A percentile compares a stretch with the other conserved stretches of the same genome.
Conservation (phyloP, 1,140 invertebrate species). For the Notospermus geniculatus region DNA sequence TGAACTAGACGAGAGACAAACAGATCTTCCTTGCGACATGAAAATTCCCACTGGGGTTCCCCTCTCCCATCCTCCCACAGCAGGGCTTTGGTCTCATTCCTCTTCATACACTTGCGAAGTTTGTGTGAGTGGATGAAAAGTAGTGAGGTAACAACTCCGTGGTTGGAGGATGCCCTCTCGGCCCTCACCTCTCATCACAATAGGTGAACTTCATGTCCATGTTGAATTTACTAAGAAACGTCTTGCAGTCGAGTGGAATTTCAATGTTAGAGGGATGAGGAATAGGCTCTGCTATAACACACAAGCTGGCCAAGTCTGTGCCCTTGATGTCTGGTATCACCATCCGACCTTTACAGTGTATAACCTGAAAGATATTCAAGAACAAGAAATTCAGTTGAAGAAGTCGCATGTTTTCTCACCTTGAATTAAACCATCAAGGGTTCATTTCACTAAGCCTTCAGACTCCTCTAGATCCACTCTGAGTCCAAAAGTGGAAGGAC, state of each 20-base stretch:
- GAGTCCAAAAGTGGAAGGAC: too few species aligned
- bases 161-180: too few species aligned
- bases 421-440: too few species aligned
- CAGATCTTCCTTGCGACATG: background rate
- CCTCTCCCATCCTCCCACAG: background rate
- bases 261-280: constrained; percentile 92
- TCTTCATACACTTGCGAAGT: too few species aligned
- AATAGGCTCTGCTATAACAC: constrained; percentile 82
- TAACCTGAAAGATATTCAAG: background rate
- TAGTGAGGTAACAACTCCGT: too few species aligned
- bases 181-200: constrained; percentile 88
- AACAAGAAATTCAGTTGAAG: too few species aligned
- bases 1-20: constrained; percentile 16
- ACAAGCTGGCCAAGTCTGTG: too few species aligned
- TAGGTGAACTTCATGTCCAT: constrained; percentile 93
- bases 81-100: too few species aligned
- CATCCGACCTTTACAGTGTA: background rate
- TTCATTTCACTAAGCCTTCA: too few species aligned
- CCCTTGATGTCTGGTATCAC: background rate
- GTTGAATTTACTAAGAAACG: constrained; percentile 86
- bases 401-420: too few species aligned
- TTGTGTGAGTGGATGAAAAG: too few species aligned
- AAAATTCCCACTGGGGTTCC: constrained; percentile 1
- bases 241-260: constrained; percentile 79
- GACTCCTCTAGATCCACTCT: too few species aligned